Percentiles rank a stretch among this genome's conserved stretches.
These are phyloP conservation scores for Hemiscyllium ocellatum DNA, from an alignment of 2,113 vertebrate species.

Conservation along the genomic window DNA sequence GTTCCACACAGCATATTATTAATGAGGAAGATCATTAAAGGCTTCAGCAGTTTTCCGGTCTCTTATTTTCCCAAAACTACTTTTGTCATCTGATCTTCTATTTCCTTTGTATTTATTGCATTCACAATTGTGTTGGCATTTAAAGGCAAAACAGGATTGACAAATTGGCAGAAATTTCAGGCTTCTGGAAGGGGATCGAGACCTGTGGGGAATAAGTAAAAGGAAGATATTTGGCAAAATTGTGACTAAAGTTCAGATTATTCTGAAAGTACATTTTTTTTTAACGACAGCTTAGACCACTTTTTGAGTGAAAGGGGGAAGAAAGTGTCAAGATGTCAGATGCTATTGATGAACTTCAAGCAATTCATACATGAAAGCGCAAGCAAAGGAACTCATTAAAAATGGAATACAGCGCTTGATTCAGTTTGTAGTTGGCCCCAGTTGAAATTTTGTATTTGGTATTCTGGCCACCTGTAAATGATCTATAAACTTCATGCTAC, in stretches of 20 bases:
- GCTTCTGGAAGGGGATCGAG: not conserved
- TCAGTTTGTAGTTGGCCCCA: not conserved
- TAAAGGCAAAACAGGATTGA: not conserved
- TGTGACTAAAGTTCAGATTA: not conserved
- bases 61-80: not conserved
- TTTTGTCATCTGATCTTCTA: not conserved
- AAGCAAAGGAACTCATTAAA: not conserved
- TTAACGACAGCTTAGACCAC: too few species aligned
- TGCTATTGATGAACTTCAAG: not conserved
- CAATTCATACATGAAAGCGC: not conserved
- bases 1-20: not conserved
- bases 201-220: not conserved
- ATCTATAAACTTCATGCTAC: not conserved
- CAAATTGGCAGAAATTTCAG: not conserved
- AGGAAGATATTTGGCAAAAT: not conserved
- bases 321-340: not conserved
- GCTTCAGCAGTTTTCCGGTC: not conserved
- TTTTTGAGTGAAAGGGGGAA: not conserved
- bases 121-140: not conserved
- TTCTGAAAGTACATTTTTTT: not conserved
- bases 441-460: not conserved
- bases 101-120: not conserved
- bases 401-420: not conserved
- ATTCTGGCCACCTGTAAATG: not conserved
- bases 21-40: not conserved